Conservation (phyloP, 2,113 vertebrate genomes). For the Pungitius pungitius region DNA sequence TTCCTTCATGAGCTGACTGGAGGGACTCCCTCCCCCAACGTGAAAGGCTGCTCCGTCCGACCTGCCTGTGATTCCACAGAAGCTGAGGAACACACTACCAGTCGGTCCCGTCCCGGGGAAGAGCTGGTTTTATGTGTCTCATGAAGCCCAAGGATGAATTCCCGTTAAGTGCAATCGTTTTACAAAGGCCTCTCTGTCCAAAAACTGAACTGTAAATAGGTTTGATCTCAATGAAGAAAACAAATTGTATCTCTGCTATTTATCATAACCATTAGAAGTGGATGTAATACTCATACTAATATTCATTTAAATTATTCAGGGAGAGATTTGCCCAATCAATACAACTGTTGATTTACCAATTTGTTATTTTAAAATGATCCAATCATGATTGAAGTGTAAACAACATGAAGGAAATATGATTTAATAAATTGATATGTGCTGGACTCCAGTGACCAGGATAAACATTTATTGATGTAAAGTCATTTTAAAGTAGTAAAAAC, state of each 20-base stretch:
- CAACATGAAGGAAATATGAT: slow-evolving; percentile 53
- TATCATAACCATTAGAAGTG: background rate
- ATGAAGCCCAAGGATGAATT: background rate
- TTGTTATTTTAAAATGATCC: background rate
- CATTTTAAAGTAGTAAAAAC: slow-evolving; percentile 55
- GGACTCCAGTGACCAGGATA: slow-evolving; percentile 55
- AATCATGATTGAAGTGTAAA: slow-evolving; percentile 23
- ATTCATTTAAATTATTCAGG: background rate
- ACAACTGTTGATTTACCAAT: too few species aligned
- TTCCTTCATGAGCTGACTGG: slow-evolving; percentile 67
- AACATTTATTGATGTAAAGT: slow-evolving; percentile 59
- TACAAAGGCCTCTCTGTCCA: background rate
- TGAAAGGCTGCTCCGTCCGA: background rate
- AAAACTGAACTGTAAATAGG: slow-evolving; percentile 39
- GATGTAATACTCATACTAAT: slow-evolving; percentile 5
- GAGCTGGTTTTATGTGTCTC: background rate
- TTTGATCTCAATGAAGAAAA: slow-evolving; percentile 23
- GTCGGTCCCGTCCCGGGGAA: background rate
- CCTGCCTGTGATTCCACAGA: background rate
- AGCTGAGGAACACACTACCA: slow-evolving; percentile 2
- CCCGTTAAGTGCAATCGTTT: slow-evolving; percentile 4
- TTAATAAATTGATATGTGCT: slow-evolving; percentile 59
- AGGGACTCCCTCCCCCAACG: background rate
- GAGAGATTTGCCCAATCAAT: background rate
- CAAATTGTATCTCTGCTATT: background rate